Percentiles rank a stretch among this genome's conserved stretches.
phyloP scores from a whole-genome alignment of 2,888 invertebrate species.

The Hypsopygia costalis region DNA sequence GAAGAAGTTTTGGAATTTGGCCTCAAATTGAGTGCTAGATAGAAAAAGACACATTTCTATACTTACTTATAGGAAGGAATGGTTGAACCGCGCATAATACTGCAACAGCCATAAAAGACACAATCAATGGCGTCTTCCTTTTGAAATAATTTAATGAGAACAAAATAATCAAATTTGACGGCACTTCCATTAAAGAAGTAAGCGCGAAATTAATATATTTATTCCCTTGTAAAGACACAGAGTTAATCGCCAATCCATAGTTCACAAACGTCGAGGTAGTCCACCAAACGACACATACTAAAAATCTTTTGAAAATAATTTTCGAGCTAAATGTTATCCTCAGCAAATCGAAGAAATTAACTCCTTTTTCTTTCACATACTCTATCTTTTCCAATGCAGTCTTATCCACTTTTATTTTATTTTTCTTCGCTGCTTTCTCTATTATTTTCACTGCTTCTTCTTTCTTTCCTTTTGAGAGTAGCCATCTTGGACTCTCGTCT shows the following conservation, averaged over 20 bases:
- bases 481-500: conserved; percentile 90
- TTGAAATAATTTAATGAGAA: conserved; percentile 76
- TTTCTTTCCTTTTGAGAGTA: conserved; percentile 84
- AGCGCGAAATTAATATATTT: conserved; percentile 88
- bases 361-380: conserved; percentile 33
- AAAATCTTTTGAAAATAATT: conserved; percentile 47
- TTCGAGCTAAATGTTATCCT: conserved; percentile 52
- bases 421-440: conserved; percentile 78
- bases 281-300: conserved; percentile 66
- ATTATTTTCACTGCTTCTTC: conserved; percentile 83
- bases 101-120: conserved; percentile 77
- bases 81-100: conserved; percentile 80
- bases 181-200: conserved; percentile 77
- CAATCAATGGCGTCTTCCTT: conserved; percentile 76
- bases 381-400: conserved; percentile 38
- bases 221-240: conserved; percentile 86
- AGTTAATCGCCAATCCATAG: conserved; percentile 88
- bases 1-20: no score
- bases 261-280: conserved; percentile 87
- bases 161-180: conserved; percentile 77
- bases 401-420: conserved; percentile 48
- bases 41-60: no score
- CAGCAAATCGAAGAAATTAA: conserved; percentile 35
- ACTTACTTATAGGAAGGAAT: conserved; percentile 78
- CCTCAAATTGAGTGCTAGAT: no score